These are phyloP conservation scores for Ploceus nigricollis DNA, from an alignment of 2,113 vertebrate genomes.

Conservation along the genomic window DNA sequence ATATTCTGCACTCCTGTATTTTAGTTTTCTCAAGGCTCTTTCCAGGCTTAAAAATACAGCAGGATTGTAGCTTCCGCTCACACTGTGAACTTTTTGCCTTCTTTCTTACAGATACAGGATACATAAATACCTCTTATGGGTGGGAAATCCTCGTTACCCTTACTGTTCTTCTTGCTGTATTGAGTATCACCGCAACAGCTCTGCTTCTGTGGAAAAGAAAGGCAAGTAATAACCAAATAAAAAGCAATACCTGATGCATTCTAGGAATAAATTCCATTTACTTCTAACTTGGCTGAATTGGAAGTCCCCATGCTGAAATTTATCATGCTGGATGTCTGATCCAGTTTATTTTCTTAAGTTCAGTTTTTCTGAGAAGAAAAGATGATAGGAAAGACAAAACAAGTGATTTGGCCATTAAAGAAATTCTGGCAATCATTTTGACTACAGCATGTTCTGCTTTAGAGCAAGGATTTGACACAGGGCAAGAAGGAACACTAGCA, in stretches of 20 bases:
- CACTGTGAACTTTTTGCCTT: not conserved
- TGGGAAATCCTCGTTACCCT: slow-evolving; percentile 11
- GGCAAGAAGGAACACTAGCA: not conserved
- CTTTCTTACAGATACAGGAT: slow-evolving; percentile 56
- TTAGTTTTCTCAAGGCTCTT: not conserved
- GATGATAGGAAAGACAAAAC: not conserved
- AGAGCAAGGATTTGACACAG: not conserved
- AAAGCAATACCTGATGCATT: not conserved
- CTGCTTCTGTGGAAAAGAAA: slow-evolving; percentile 72
- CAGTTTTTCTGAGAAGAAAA: slow-evolving; percentile 3
- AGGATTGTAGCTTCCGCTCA: not conserved
- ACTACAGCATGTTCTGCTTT: not conserved
- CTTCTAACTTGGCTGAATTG: not conserved
- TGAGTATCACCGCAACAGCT: slow-evolving; percentile 57
- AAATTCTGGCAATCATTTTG: not conserved
- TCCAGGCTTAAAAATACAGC: not conserved
- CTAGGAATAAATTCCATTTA: not conserved
- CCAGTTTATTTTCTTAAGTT: slow-evolving; percentile 15
- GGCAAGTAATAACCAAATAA: slow-evolving; percentile 53
- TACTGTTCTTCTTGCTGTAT: not conserved
- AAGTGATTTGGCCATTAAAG: not conserved
- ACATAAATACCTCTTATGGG: not conserved
- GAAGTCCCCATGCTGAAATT: not conserved
- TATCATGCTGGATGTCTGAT: not conserved
- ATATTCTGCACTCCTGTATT: not conserved